Evolutionary conservation across 1,140 invertebrate species (phyloP).

Genomic region (Vanessa tameamea): DNA sequence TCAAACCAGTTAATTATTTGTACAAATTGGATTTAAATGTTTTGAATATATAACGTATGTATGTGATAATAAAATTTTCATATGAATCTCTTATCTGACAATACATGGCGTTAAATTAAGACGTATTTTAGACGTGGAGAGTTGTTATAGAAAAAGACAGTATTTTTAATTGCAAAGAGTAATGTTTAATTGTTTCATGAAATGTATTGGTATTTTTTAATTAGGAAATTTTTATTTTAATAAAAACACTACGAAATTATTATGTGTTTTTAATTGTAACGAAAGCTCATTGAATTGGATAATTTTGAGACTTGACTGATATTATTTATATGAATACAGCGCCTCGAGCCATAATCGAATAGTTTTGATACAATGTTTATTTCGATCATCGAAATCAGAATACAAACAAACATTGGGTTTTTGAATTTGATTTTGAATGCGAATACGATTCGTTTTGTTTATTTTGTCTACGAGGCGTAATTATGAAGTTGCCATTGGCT

Average conservation of each 20-base stretch:
- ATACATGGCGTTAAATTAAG: slow-evolving; percentile 2
- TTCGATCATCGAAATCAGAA: too few relatives aligned
- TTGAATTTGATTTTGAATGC: too few relatives aligned
- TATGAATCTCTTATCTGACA: not conserved
- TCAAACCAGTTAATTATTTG: too few relatives aligned
- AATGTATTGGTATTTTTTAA: slow-evolving; percentile 41
- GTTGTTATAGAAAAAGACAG: slow-evolving; percentile 40
- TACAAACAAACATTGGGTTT: too few relatives aligned
- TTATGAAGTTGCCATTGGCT: too few relatives aligned
- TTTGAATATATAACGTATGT: too few relatives aligned
- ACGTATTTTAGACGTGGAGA: slow-evolving; percentile 21
- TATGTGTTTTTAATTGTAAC: slow-evolving; percentile 11
- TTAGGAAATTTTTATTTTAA: slow-evolving; percentile 42
- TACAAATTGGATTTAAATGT: too few relatives aligned
- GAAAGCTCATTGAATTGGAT: not conserved
- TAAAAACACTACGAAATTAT: slow-evolving; percentile 37
- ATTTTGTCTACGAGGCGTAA: too few relatives aligned
- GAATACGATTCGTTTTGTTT: too few relatives aligned
- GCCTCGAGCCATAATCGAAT: too few relatives aligned
- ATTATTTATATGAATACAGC: not conserved
- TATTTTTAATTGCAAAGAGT: slow-evolving; percentile 38
- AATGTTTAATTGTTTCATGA: slow-evolving; percentile 37
- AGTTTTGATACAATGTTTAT: too few relatives aligned
- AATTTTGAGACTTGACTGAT: not conserved
- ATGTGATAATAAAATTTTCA: too few relatives aligned